Evolutionary conservation across 2,888 invertebrate genomes (phyloP).

Genomic region (Pediacus dermestoides): DNA sequence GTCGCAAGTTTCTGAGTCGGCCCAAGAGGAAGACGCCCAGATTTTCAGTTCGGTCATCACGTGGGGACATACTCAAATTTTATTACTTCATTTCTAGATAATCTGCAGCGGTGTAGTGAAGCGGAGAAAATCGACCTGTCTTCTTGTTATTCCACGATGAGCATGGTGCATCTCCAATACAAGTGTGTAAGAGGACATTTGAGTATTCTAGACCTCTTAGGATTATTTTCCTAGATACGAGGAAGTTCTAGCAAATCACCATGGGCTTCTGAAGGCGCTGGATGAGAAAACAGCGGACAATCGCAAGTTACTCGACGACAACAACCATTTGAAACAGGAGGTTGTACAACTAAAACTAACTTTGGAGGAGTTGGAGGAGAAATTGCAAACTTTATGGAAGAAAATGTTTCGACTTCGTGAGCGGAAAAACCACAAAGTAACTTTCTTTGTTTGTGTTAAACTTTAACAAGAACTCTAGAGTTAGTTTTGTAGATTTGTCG

Average conservation of each 20-base stretch:
- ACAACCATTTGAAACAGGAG: conserved; percentile 33
- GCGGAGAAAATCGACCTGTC: too few relatives aligned
- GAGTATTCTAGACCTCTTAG: too few relatives aligned
- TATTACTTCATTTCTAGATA: too few relatives aligned
- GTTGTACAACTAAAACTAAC: conserved; percentile 28
- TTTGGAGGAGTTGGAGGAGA: conserved; percentile 25
- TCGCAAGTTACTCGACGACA: conserved; percentile 38
- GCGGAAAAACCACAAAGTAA: conserved; percentile 37
- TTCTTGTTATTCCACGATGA: conserved; percentile 57
- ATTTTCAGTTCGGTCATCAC: too few relatives aligned
- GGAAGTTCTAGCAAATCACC: conserved; percentile 40
- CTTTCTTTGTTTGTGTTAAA: not conserved
- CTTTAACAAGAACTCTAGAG: not conserved
- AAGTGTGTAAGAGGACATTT: conserved; percentile 50
- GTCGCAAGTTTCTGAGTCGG: too few relatives aligned
- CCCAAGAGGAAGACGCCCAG: too few relatives aligned
- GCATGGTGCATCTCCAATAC: conserved; percentile 55
- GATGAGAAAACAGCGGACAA: conserved; percentile 39
- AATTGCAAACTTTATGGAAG: conserved; percentile 30
- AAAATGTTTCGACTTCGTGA: conserved; percentile 36
- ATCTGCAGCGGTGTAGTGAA: too few relatives aligned
- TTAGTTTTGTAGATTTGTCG: conserved; percentile 29
- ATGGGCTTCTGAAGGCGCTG: conserved; percentile 41
- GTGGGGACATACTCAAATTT: too few relatives aligned
- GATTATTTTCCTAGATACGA: conserved; percentile 37